phyloP scores from a whole-genome alignment of 2,113 vertebrate species.

The Spea multiplicata region DNA sequence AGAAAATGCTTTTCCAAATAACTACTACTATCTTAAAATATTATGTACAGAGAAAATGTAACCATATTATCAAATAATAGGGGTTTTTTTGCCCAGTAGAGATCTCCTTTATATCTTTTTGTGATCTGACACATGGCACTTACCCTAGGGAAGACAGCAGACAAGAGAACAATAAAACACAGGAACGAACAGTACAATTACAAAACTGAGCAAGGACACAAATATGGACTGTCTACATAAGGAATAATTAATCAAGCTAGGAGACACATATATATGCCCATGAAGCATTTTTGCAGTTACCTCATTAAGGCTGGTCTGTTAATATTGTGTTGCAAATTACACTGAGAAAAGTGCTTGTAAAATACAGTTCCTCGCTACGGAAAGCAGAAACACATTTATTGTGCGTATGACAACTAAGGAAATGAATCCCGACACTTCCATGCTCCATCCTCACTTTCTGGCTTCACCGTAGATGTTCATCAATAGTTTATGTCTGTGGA shows the following conservation, averaged over 20 bases:
- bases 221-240: constrained; percentile 8
- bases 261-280: constrained; percentile 17
- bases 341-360: constrained; percentile 1
- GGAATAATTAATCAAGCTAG: constrained; percentile 38
- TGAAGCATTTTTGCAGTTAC: constrained; percentile 28
- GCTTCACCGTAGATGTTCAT: constrained; percentile 1
- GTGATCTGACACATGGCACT: background rate
- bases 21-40: too few species aligned
- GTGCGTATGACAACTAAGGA: constrained; percentile 17
- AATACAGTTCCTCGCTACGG: background rate
- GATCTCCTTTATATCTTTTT: background rate
- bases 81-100: background rate
- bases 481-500: constrained; percentile 1
- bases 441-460: background rate
- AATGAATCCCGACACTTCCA: constrained; percentile 7
- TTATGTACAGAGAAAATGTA: too few species aligned
- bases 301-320: constrained; percentile 32
- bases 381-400: constrained; percentile 18
- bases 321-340: constrained; percentile 37
- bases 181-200: constrained; percentile 3
- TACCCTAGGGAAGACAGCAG: background rate
- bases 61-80: too few species aligned
- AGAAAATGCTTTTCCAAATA: too few species aligned
- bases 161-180: constrained; percentile 4
- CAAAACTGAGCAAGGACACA: constrained; percentile 17